phyloP scores from a whole-genome alignment of 2,797 vertebrate species.

The Myotis daubentonii region DNA sequence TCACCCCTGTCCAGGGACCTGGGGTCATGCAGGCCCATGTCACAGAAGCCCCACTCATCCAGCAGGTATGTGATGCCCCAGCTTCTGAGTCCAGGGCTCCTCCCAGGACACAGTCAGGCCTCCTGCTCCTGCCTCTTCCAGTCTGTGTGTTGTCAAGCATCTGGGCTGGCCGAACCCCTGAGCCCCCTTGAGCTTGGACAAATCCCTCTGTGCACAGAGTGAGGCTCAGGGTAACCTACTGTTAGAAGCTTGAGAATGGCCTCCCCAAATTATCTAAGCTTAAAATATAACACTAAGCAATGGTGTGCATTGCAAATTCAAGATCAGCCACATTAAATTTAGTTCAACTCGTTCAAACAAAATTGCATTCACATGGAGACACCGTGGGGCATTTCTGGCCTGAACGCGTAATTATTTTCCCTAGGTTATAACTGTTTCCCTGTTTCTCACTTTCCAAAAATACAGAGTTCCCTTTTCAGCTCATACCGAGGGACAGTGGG shows the following conservation, averaged over 20 bases:
- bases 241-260: background rate
- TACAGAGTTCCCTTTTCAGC: background rate
- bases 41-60: background rate
- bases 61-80: background rate
- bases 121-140: background rate
- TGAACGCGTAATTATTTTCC: conserved; percentile 57
- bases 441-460: background rate
- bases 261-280: conserved; percentile 30
- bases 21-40: background rate
- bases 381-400: conserved; percentile 31
- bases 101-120: background rate
- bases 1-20: fast-evolving
- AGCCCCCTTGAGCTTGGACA: background rate
- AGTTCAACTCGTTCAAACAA: conserved; percentile 70
- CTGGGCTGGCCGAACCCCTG: background rate
- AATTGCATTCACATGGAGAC: conserved; percentile 55
- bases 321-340: conserved; percentile 75
- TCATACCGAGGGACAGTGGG: background rate
- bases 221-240: background rate
- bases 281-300: conserved; percentile 42
- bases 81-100: background rate
- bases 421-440: conserved; percentile 58
- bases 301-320: conserved; percentile 33
- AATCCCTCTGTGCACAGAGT: background rate
- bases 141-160: background rate